Base-by-base conservation (phyloP, 2,113 vertebrate species). In the Brachypodius melanocephalos region DNA sequence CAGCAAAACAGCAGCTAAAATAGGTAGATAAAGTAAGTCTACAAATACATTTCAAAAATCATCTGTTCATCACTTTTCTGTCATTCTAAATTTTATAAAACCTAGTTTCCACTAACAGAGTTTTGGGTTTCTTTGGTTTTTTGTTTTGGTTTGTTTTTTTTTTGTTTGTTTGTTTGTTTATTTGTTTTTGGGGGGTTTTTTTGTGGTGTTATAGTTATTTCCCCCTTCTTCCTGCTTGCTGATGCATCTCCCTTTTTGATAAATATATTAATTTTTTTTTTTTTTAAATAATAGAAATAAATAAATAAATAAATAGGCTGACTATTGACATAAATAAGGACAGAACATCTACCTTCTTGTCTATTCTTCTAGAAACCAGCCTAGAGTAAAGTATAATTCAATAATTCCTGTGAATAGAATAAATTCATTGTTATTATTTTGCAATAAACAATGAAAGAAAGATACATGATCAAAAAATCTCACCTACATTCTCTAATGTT, bases 191-290 rank as follows among this genome's bases (percentile, higher is more conserved):
- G 43, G 14, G 13, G 48, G 26, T 17, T 17, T 17, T 52, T 73
- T 54, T 34, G 7, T 46, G 14, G 14, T 77, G 3, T 16, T 58
- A 6, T 21, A 11, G 4, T 34, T 82, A 31, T 65, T 24, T 38
- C 3, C 7, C 2, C 6, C 2, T 3, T 32, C 6, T 26, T 73
- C 6, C 22, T 43, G n/a, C n/a, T n/a, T n/a, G n/a, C n/a, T n/a
- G n/a, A n/a, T n/a, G n/a, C n/a, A n/a, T n/a, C n/a, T n/a, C n/a
- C n/a, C n/a, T n/a, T n/a, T n/a, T n/a, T n/a, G n/a, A n/a, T n/a
- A 28, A 57, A 57, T 26, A n/a, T n/a, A n/a, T n/a, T n/a, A n/a
- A n/a, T n/a, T n/a, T n/a, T n/a, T n/a, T n/a, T n/a, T n/a, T n/a
- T n/a, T n/a, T n/a, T n/a, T n/a, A n/a, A n/a, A n/a, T n/a, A n/a